These are phyloP conservation scores for Cheilosia variabilis DNA, from an alignment of 2,888 invertebrate species.

Conservation along the genomic window DNA sequence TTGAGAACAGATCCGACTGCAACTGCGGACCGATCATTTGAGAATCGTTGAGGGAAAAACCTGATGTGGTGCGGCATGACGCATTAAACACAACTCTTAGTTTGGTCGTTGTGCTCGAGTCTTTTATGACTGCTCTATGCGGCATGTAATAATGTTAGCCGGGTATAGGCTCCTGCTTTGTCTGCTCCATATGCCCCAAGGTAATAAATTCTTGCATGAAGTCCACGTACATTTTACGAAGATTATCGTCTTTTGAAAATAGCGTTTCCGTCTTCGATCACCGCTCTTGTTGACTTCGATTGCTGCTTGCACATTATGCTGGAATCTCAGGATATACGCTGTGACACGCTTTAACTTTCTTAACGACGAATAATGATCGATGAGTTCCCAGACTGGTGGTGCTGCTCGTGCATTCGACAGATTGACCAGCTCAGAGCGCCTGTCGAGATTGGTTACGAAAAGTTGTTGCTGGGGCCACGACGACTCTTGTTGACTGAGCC, in stretches of 20 bases:
- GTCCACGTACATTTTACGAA: slow-evolving; percentile 17
- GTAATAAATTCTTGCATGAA: slow-evolving; percentile 30
- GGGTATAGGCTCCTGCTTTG: neutral
- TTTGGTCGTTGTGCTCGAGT: neutral
- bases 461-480: slow-evolving; percentile 22
- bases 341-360: slow-evolving; percentile 22
- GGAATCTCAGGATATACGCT: slow-evolving; percentile 6
- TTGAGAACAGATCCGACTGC: slow-evolving; percentile 33
- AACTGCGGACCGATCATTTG: slow-evolving; percentile 26
- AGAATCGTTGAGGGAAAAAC: slow-evolving; percentile 16
- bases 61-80: slow-evolving; percentile 13
- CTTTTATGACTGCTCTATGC: neutral
- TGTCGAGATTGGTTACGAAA: slow-evolving; percentile 33
- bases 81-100: slow-evolving; percentile 47
- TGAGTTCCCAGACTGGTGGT: slow-evolving; percentile 22
- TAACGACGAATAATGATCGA: neutral
- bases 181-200: slow-evolving; percentile 16
- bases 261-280: neutral
- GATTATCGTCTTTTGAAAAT: slow-evolving; percentile 11
- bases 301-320: no score
- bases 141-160: slow-evolving; percentile 25
- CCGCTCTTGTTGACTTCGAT: neutral
- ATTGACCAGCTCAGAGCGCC: neutral
- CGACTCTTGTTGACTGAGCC: slow-evolving; percentile 13
- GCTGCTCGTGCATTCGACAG: neutral